Percentiles rank a stretch among this genome's conserved stretches.
phyloP scores from a whole-genome alignment of 1,140 invertebrate genomes.

The Uloborus diversus region DNA sequence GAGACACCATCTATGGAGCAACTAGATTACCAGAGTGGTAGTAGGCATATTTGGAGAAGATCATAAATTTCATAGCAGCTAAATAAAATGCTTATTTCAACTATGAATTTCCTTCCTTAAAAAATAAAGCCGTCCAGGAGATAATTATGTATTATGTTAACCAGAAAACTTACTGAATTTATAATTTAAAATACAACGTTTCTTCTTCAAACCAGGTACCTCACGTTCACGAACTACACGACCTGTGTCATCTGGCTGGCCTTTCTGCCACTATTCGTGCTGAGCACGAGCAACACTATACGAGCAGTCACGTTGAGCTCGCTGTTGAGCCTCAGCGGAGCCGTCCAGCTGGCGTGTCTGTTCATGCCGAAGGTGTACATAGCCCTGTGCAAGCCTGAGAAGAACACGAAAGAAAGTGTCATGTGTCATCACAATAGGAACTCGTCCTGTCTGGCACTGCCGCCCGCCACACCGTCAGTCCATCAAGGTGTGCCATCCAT shows the following conservation, averaged over 20 bases:
- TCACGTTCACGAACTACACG: conserved; percentile 81
- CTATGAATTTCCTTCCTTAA: no score
- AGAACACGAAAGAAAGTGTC: conserved; percentile 74
- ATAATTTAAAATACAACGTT: no score
- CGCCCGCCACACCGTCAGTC: background rate
- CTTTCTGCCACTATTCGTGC: conserved; percentile 76
- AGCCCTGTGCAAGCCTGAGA: conserved; percentile 74
- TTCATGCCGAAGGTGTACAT: conserved; percentile 70
- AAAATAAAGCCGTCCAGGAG: no score
- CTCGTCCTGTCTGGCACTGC: conserved; percentile 30
- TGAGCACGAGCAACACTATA: conserved; percentile 68
- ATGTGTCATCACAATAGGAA: conserved; percentile 65
- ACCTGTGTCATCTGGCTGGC: conserved; percentile 81
- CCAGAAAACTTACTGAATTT: no score
- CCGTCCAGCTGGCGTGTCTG: conserved; percentile 60
- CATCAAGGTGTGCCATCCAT: conserved; percentile 11
- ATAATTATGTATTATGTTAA: no score
- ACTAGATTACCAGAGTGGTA: no score
- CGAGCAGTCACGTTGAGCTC: conserved; percentile 70
- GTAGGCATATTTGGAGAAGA: no score
- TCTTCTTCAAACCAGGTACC: conserved; percentile 65
- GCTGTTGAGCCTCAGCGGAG: conserved; percentile 68
- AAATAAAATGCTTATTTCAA: no score
- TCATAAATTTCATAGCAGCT: no score
- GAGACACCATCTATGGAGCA: no score